Evolutionary conservation across 2,888 invertebrate genomes (phyloP).

Genomic region (Schrankia costaestrigalis): DNA sequence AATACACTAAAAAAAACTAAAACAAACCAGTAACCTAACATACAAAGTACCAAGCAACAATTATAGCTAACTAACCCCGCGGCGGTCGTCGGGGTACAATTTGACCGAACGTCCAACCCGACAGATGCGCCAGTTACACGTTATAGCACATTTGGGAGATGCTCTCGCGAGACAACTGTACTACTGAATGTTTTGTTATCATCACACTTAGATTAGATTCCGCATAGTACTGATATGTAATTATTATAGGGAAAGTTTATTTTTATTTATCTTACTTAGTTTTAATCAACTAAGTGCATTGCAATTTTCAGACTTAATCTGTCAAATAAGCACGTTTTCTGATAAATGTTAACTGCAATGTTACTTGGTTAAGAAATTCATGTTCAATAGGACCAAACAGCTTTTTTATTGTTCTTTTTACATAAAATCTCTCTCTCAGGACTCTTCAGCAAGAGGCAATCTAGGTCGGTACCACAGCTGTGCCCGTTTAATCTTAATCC

Average conservation of each 20-base stretch:
- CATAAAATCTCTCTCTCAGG: too few species aligned
- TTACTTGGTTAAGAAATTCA: too few species aligned
- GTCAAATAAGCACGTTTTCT: too few species aligned
- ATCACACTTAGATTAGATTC: constrained; percentile 30
- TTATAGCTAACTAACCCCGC: constrained; percentile 17
- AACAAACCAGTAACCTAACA: neutral
- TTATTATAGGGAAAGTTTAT: neutral
- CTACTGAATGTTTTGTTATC: constrained; percentile 15
- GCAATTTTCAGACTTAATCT: too few species aligned
- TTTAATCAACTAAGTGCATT: too few species aligned
- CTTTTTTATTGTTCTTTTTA: too few species aligned
- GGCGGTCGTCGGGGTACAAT: constrained; percentile 14
- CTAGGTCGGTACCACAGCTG: too few species aligned
- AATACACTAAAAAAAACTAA: neutral
- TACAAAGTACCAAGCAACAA: neutral
- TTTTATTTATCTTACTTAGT: too few species aligned
- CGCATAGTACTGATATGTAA: constrained; percentile 3
- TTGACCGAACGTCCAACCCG: constrained; percentile 18
- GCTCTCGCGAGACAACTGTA: constrained; percentile 41
- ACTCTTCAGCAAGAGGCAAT: too few species aligned
- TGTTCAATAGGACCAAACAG: too few species aligned
- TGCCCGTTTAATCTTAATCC: too few species aligned
- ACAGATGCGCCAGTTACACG: constrained; percentile 69
- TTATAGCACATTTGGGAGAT: constrained; percentile 60
- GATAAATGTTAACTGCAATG: too few species aligned